A percentile compares a stretch with the other conserved stretches of the same genome.
phyloP scores from a whole-genome alignment of 2,113 vertebrate species.

The Sisor rabdophorus region DNA sequence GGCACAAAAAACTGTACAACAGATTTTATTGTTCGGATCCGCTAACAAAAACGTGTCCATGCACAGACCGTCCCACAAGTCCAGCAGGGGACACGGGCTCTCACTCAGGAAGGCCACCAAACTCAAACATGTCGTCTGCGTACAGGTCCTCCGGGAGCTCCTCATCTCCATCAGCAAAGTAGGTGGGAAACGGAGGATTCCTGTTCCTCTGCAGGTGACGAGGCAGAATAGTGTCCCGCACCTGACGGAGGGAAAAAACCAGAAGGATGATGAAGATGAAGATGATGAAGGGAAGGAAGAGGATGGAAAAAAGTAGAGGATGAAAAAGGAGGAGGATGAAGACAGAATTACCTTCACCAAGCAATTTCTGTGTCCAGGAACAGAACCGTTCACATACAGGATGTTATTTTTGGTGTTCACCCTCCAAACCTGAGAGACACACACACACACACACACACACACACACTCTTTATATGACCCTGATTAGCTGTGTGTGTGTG shows the following conservation, averaged over 20 bases:
- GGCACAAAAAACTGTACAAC: neutral
- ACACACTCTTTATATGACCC: neutral
- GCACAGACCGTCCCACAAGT: neutral
- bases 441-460: neutral
- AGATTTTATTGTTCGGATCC: slow-evolving; percentile 25
- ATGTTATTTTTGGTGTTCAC: slow-evolving; percentile 88
- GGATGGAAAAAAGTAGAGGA: too few species aligned
- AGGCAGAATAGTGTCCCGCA: slow-evolving; percentile 77
- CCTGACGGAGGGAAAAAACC: slow-evolving; percentile 38
- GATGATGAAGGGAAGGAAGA: too few species aligned
- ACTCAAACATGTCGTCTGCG: slow-evolving; percentile 78
- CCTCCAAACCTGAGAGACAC: slow-evolving; percentile 83
- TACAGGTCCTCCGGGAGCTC: slow-evolving; percentile 86
- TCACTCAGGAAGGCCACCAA: slow-evolving; percentile 58
- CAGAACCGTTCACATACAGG: slow-evolving; percentile 86
- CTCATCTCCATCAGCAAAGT: slow-evolving; percentile 83
- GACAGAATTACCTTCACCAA: slow-evolving; percentile 86
- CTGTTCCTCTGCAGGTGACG: slow-evolving; percentile 61
- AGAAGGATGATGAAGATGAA: neutral
- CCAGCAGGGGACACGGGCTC: neutral
- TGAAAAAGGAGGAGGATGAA: too few species aligned
- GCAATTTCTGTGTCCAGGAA: slow-evolving; percentile 90
- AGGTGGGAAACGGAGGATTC: slow-evolving; percentile 86
- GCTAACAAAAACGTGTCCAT: neutral
- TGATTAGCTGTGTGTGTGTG: neutral